These are phyloP conservation scores for Chrysolina oricalcia DNA, from an alignment of 2,888 invertebrate genomes.

Conservation along the genomic window DNA sequence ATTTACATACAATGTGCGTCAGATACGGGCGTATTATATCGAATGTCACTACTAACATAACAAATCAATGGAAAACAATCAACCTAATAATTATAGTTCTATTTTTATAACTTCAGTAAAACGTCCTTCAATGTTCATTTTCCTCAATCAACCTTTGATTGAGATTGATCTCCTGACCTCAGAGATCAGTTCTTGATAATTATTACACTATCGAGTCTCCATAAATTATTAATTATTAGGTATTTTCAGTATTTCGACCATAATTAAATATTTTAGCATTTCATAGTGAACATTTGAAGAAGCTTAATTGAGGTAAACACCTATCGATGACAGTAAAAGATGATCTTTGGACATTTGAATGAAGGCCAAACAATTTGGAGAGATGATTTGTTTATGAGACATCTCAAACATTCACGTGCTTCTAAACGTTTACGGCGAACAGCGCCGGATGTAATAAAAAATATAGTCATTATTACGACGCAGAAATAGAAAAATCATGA, in stretches of 20 bases:
- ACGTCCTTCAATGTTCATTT: slow-evolving; percentile 2
- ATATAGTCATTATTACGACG: not conserved
- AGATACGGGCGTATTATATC: slow-evolving; percentile 7
- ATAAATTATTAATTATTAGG: not conserved
- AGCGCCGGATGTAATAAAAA: not conserved
- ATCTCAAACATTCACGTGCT: not conserved
- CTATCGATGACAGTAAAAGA: not conserved
- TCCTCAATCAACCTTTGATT: slow-evolving; percentile 1
- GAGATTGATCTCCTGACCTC: not conserved
- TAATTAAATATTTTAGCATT: not conserved
- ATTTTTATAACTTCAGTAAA: not conserved
- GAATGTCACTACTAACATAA: slow-evolving; percentile 18
- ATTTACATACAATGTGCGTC: slow-evolving; percentile 19
- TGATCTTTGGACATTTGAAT: not conserved
- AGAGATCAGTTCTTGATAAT: not conserved
- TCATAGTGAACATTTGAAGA: not conserved
- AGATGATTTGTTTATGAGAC: not conserved
- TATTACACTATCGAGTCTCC: not conserved
- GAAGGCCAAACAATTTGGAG: not conserved
- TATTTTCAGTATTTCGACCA: no score
- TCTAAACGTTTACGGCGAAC: not conserved
- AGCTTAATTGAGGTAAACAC: not conserved
- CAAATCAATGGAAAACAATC: slow-evolving; percentile 21
- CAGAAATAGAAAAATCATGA: no score
- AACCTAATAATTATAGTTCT: not conserved